phyloP scores from a whole-genome alignment of 1,140 invertebrate species.

The Bombus difficillimus region DNA sequence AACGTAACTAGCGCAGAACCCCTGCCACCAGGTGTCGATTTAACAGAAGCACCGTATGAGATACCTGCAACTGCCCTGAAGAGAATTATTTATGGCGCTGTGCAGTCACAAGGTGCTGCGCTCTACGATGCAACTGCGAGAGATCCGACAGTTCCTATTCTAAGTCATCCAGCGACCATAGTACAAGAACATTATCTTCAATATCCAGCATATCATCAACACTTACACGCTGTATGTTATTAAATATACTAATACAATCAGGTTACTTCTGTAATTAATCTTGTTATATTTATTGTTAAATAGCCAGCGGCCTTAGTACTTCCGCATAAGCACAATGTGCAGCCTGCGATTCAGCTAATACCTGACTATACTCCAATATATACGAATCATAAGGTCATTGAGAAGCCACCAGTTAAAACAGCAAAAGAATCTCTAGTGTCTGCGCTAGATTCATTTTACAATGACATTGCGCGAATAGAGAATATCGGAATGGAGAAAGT shows the following conservation, averaged over 20 bases:
- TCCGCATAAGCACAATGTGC: slow-evolving; percentile 75
- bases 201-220: slow-evolving; percentile 79
- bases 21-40: slow-evolving; percentile 83
- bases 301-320: slow-evolving; percentile 73
- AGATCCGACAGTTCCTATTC: slow-evolving; percentile 72
- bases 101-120: slow-evolving; percentile 74
- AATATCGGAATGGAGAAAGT: slow-evolving; percentile 64
- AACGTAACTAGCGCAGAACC: slow-evolving; percentile 73
- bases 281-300: slow-evolving; percentile 27
- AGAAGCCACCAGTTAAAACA: slow-evolving; percentile 77
- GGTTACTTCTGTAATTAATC: slow-evolving; percentile 11
- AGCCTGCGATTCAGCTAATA: slow-evolving; percentile 77
- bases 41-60: slow-evolving; percentile 76
- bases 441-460: slow-evolving; percentile 85
- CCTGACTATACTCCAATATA: slow-evolving; percentile 79
- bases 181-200: slow-evolving; percentile 79
- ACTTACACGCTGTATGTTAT: slow-evolving; percentile 77
- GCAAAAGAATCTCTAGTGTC: slow-evolving; percentile 78
- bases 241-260: neutral
- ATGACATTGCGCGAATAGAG: slow-evolving; percentile 84
- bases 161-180: slow-evolving; percentile 76
- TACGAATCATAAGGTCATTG: slow-evolving; percentile 79
- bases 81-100: slow-evolving; percentile 73
- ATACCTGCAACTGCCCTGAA: slow-evolving; percentile 48
- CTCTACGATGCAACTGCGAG: slow-evolving; percentile 77